phyloP scores from a whole-genome alignment of 2,113 vertebrate genomes.

The Stomatorhinus ivindoensis region DNA sequence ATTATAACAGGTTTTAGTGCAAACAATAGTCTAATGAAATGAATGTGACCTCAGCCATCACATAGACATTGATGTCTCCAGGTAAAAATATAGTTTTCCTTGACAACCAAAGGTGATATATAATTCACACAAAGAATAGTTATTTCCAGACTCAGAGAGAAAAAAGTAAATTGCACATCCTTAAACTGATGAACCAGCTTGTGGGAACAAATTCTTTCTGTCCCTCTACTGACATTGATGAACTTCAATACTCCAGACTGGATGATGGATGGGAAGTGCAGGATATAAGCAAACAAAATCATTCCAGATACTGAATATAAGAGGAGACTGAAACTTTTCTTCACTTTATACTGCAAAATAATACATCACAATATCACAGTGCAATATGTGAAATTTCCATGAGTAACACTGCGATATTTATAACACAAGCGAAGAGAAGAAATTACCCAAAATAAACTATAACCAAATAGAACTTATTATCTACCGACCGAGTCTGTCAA shows the following conservation, averaged over 20 bases:
- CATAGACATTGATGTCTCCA: neutral
- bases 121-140: neutral
- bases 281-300: neutral
- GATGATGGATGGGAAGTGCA: neutral
- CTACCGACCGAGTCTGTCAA: neutral
- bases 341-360: neutral
- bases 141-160: neutral
- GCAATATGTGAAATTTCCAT: neutral
- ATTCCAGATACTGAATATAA: neutral
- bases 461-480: neutral
- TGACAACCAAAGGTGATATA: neutral
- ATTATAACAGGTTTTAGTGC: no score
- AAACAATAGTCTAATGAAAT: neutral
- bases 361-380: neutral
- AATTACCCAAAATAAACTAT: neutral
- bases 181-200: neutral
- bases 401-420: neutral
- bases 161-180: neutral
- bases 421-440: neutral
- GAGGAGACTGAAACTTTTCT: neutral
- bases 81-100: neutral
- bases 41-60: neutral
- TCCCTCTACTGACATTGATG: neutral
- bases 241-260: neutral
- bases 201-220: neutral